Conservation (phyloP, 2,113 vertebrate species). For the Ictalurus punctatus region DNA sequence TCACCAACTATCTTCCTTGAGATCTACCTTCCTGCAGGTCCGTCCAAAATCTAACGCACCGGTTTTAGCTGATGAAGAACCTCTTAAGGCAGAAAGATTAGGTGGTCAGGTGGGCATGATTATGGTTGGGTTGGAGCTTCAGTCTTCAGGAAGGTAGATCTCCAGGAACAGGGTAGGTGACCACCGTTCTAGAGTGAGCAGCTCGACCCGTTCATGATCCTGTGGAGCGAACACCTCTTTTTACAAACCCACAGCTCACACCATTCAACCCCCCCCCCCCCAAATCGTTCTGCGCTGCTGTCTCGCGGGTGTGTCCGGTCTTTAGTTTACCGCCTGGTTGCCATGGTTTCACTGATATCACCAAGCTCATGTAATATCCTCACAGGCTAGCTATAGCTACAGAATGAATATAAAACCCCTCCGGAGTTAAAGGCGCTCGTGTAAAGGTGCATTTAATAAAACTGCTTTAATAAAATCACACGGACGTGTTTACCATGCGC, state of each 20-base stretch:
- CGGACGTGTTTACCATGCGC: not conserved
- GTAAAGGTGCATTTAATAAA: not conserved
- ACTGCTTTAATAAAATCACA: not conserved
- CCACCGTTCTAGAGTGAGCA: too few relatives aligned
- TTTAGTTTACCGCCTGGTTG: not conserved
- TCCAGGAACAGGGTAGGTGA: too few relatives aligned
- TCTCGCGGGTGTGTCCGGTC: not conserved
- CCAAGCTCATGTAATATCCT: not conserved
- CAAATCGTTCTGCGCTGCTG: not conserved
- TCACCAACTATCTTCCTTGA: too few relatives aligned
- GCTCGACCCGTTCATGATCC: not conserved
- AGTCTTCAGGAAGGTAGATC: too few relatives aligned
- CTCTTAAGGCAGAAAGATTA: too few relatives aligned
- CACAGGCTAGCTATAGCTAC: not conserved
- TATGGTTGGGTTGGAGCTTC: too few relatives aligned
- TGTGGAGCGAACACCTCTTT: not conserved
- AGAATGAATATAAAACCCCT: not conserved
- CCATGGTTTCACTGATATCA: not conserved
- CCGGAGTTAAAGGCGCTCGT: too few relatives aligned
- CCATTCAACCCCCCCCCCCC: too few relatives aligned
- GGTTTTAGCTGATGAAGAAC: too few relatives aligned
- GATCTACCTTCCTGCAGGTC: too few relatives aligned
- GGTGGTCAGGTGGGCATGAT: too few relatives aligned
- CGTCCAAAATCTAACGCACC: too few relatives aligned
- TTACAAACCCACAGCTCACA: not conserved